Base-by-base conservation (phyloP, 2,888 invertebrate species). In the Diploptera punctata region DNA sequence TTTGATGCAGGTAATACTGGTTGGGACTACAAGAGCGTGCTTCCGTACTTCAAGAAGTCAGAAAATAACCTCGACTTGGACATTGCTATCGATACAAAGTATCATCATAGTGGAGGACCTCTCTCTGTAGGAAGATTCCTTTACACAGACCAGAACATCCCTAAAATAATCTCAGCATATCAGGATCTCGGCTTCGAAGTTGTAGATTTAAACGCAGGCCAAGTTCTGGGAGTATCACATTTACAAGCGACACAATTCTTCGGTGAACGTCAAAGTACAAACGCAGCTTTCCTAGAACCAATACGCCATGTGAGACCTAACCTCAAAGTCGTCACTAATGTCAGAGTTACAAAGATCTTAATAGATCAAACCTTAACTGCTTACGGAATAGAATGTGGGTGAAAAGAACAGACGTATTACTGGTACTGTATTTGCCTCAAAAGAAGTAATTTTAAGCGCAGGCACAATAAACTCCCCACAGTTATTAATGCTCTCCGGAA, bases 21-120 rank as follows among this genome's bases (percentile, higher is more conserved):
- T 4, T 90, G 90, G 90, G 87, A 86, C 68, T 90, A 86, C 78
- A 79, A 82, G 57, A 87, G 89, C 76, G 89, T 90, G 0, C 82
- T 93, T n/a, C 91, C 91, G 0, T 93, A 92, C 79, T 93, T 90
- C 80, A 88, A 86, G 71, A 90, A 90, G 81, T 85, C 89, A 0
- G 90, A 90, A 82, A 84, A 89, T 76, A 90, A 90, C 77, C 83
- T 84, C 79, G 87, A 89, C 73, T 79, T 84, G 0, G 87, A 87
- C 77, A 71, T 79, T 13, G 80, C 84, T 9, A 82, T 86, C 29
- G 84, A 89, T 76, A 84, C 83, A 2, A 78, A 83, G 43, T 88
- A 87, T 77, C 92, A 92, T 78, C 85, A 86, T 0, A 84, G 83
- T 9, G 86, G 87, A 2, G 92, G 91, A 0, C 89, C 89, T 44